Base-by-base conservation (phyloP, 2,113 vertebrate genomes). In the Syngnathus scovelli region DNA sequence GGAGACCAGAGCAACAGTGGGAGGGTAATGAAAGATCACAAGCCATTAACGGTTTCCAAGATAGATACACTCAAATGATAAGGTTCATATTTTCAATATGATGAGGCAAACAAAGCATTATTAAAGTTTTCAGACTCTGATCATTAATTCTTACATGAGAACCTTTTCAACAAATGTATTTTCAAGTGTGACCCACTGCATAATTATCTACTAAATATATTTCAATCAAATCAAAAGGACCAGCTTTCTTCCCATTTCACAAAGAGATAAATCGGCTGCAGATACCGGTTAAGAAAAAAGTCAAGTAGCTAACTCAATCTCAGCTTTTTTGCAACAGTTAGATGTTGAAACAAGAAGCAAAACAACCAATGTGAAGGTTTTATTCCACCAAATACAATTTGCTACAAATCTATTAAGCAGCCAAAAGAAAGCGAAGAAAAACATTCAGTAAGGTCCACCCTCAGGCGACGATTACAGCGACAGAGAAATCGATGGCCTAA, bases 201-300 rank as follows among this genome's bases (percentile, higher is more conserved):
- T 62, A 81, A 78, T 64, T 66, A 68, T 70, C 39, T 48, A 72
- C 67, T 60, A 67, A 81, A 79, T 62, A 43, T 71, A 75, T 82
- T 86, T 77, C 77, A 72, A 81, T 83, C 51, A 69, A 75, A 82
- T 75, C 64, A 82, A 74, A 71, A 83, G 82, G 72, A 80, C 72
- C 64, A 49, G 62, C 71, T 55, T 71, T 54, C 69, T 70, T 63
- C 70, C 78, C 84, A 77, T 79, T 80, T 74, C 72, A 70, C 27
- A 33, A 77, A 72, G 64, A 81, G 67, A 66, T 68, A 70, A 78
- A 78, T 76, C 75, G 78, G 78, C 72, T 78, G 80, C 7, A 51
- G 19, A 70, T 54, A 60, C 10, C 33, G 1, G 54, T 43, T 16
- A 72, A 36, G 43, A 48, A 19, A 4, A 61, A 5, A 61, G 61